Percentiles rank a stretch among this genome's conserved stretches.
These are phyloP conservation scores for Aphidius ervi DNA, from an alignment of 1,140 invertebrate genomes.

Conservation along the genomic window DNA sequence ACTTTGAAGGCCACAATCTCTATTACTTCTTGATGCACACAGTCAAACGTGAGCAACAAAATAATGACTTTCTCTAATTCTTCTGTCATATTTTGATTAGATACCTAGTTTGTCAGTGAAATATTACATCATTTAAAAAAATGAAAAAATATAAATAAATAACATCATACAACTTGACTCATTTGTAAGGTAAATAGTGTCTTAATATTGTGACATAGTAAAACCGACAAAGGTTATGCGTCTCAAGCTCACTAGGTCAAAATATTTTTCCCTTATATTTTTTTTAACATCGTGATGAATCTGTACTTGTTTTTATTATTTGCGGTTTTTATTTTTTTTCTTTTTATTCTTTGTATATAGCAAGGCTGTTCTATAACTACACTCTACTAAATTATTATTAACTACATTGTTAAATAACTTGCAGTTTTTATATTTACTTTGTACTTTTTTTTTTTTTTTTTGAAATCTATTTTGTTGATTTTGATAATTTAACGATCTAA, in stretches of 20 bases:
- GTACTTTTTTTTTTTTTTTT: no score
- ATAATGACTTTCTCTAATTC: constrained; percentile 51
- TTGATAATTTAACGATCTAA: no score
- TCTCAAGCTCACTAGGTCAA: constrained; percentile 52
- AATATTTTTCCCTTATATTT: constrained; percentile 20
- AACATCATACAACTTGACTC: constrained; percentile 40
- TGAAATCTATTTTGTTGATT: no score
- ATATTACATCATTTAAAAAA: constrained; percentile 29
- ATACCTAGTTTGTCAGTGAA: constrained; percentile 29
- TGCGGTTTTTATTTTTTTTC: neutral
- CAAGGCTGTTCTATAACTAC: no score
- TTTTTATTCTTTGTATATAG: no score
- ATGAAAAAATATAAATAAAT: no score
- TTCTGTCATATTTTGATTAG: constrained; percentile 27
- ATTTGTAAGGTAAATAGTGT: constrained; percentile 23
- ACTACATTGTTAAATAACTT: no score
- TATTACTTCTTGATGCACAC: constrained; percentile 37
- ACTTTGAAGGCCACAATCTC: constrained; percentile 53
- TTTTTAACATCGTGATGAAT: neutral
- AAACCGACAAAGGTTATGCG: constrained; percentile 45
- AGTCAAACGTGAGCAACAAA: constrained; percentile 39
- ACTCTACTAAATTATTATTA: neutral
- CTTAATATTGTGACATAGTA: constrained; percentile 21
- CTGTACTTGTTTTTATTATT: neutral
- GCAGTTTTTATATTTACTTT: no score